These are phyloP conservation scores for Apis cerana DNA, from an alignment of 1,140 invertebrate species.

Conservation along the genomic window DNA sequence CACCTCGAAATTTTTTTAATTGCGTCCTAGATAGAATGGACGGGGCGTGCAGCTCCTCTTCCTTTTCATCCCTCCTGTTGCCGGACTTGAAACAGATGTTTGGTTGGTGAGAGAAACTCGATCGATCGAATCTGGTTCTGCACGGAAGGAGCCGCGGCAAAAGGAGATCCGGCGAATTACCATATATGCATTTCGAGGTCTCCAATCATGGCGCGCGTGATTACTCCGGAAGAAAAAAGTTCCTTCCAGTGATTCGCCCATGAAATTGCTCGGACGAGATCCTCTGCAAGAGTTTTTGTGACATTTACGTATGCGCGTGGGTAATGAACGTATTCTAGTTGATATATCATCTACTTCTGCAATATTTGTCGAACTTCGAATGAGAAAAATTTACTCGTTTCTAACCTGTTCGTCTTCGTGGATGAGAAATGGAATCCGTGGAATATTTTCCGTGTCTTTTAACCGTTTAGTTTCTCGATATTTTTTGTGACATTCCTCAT, in stretches of 20 bases:
- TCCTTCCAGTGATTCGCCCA: neutral
- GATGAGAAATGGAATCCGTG: too few species aligned
- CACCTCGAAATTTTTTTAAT: neutral
- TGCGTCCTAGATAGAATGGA: too few species aligned
- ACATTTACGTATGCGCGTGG: neutral
- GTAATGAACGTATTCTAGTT: too few species aligned
- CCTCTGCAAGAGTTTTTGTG: neutral
- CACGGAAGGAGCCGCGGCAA: neutral
- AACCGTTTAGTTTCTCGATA: too few species aligned
- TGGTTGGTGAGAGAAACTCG: neutral
- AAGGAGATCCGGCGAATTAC: conserved; percentile 34
- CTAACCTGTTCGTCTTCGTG: neutral
- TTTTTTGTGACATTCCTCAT: too few species aligned
- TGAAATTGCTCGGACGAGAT: neutral
- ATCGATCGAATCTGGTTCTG: conserved; percentile 8
- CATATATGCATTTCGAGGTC: conserved; percentile 33
- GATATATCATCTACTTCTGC: too few species aligned
- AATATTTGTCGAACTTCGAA: neutral
- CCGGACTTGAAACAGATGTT: conserved; percentile 22
- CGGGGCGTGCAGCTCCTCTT: too few species aligned
- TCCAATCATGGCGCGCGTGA: conserved; percentile 22
- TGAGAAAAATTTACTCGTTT: neutral
- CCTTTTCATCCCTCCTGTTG: too few species aligned
- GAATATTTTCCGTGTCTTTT: too few species aligned
- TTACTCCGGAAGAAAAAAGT: conserved; percentile 35